Base-by-base conservation (phyloP, 2,797 vertebrate species). In the Xenentodon cancila region DNA sequence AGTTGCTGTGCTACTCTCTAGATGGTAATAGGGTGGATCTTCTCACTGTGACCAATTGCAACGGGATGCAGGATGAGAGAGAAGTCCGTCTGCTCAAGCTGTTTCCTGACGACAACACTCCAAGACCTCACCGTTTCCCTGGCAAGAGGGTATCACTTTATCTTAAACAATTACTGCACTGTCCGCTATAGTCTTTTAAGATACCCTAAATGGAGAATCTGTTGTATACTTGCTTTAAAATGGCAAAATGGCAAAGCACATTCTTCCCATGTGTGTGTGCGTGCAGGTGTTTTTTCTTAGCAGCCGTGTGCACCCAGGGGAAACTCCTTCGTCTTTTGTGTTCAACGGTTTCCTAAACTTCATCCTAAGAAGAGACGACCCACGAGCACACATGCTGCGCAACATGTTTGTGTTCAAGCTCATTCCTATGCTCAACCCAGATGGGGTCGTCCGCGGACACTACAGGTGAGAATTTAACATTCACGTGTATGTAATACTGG, bases 321-420 rank as follows among this genome's bases (percentile, higher is more conserved):
- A 99, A 87, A 99, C 97, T 0, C 98, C 98, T 0, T 95, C 98
- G 6, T 98, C 97, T 68, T 99, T 98, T 0, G 98, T 99, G 64
- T 98, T 99, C 76, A 99, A 98, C 0, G 98, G 97, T 48, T 99
- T 99, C 85, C 91, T 99, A 74, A 94, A 95, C 77, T 99, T 99
- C 78, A 96, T 99, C 79, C 87, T 99, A 59, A 93, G 95, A 69
- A 94, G 89, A 79, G 95, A 98, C 5, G 97, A 99, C 62, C 96
- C 96, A 0, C 96, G 97, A 0, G 97, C 97, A 19, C 94, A 96
- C 37, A 91, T 87, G 32, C 93, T 99, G n/a, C 90, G 97, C 12
- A 93, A 93, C 54, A 95, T 96, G 92, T 99, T 97, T 0, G 94
- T 99, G 70, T 99, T 99, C 85, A 99, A 99, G 76, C 95, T 99